phyloP scores from a whole-genome alignment of 2,113 vertebrate species.

The Terrapene triunguis region DNA sequence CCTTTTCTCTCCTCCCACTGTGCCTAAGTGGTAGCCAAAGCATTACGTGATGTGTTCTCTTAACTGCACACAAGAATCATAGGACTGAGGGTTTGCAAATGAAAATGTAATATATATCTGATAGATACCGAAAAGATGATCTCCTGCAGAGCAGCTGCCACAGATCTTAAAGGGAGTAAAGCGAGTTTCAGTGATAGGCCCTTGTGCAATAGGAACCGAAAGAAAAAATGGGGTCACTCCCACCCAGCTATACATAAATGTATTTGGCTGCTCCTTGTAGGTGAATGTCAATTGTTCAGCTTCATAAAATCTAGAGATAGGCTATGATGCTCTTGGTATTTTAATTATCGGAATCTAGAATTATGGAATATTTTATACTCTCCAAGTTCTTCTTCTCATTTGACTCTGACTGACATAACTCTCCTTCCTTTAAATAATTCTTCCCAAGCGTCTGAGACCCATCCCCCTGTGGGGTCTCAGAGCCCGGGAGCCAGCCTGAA shows the following conservation, averaged over 20 bases:
- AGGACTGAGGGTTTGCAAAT: background rate
- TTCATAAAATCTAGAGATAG: background rate
- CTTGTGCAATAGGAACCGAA: background rate
- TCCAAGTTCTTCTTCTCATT: background rate
- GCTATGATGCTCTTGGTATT: background rate
- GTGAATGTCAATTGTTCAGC: background rate
- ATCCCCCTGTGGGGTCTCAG: background rate
- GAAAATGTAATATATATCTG: background rate
- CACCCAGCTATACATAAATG: background rate
- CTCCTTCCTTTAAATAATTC: background rate
- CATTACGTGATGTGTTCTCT: no score
- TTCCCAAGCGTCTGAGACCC: background rate
- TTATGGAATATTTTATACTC: background rate
- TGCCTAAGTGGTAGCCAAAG: no score
- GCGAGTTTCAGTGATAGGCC: background rate
- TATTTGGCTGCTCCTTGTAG: background rate
- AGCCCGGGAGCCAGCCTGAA: background rate
- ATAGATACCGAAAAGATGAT: background rate
- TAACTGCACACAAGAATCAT: background rate
- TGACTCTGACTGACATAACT: background rate
- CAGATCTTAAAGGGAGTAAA: background rate
- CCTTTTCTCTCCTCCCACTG: no score
- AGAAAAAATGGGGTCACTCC: background rate
- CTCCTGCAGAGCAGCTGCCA: background rate
- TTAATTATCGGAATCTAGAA: background rate